Conservation (phyloP, 2,888 invertebrate species). For the Lapara coniferarum region DNA sequence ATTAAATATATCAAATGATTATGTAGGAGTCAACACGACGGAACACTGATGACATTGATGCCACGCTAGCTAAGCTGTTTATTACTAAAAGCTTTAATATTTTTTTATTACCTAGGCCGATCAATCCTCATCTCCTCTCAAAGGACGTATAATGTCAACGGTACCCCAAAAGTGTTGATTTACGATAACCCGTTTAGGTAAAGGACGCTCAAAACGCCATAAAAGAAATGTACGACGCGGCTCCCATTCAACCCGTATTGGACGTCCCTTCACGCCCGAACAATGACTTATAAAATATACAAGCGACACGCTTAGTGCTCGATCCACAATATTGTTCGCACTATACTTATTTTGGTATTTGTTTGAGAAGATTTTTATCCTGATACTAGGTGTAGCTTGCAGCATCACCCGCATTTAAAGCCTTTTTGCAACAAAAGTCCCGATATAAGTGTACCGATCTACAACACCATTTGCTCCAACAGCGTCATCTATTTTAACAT, state of each 20-base stretch:
- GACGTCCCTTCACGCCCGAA: constrained; percentile 30
- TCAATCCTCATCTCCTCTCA: neutral
- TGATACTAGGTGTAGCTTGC: too few species aligned
- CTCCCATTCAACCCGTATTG: constrained; percentile 37
- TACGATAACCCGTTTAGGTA: constrained; percentile 47
- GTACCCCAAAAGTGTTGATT: constrained; percentile 46
- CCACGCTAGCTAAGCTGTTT: too few species aligned
- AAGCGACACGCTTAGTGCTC: constrained; percentile 8
- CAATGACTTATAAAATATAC: constrained; percentile 29
- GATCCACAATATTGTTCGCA: constrained; percentile 16
- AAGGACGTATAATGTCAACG: neutral
- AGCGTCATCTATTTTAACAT: too few species aligned
- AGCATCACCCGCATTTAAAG: too few species aligned
- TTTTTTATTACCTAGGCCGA: neutral
- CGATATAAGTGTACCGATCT: too few species aligned
- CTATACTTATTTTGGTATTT: neutral
- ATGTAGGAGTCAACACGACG: too few species aligned
- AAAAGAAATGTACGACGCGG: constrained; percentile 42
- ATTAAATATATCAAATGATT: too few species aligned
- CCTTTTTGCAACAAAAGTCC: too few species aligned
- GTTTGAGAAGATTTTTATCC: neutral
- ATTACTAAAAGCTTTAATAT: neutral
- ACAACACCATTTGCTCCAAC: too few species aligned
- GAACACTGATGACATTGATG: too few species aligned
- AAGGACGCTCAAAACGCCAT: constrained; percentile 43